Conservation (phyloP, 2,888 invertebrate species). For the Eilema depressum region DNA sequence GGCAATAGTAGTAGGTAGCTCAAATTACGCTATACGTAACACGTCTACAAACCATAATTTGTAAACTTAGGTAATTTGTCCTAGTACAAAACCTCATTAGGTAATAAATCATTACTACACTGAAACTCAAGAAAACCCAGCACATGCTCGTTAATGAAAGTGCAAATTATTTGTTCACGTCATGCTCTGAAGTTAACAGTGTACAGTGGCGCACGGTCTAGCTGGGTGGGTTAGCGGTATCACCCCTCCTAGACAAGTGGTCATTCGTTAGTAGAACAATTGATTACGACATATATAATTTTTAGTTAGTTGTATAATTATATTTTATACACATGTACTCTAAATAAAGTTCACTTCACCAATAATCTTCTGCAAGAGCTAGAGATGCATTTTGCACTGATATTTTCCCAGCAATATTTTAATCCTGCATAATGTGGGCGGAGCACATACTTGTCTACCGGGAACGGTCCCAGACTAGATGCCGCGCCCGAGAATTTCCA, state of each 20-base stretch:
- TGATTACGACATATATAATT: too few relatives aligned
- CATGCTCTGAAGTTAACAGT: conserved; percentile 32
- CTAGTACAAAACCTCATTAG: conserved; percentile 39
- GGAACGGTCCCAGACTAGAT: too few relatives aligned
- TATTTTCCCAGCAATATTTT: not conserved
- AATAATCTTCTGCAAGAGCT: not conserved
- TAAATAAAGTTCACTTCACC: too few relatives aligned
- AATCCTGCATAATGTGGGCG: not conserved
- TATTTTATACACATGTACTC: too few relatives aligned
- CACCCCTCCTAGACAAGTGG: too few relatives aligned
- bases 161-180: conserved; percentile 55
- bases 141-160: conserved; percentile 52
- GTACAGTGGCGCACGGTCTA: conserved; percentile 34
- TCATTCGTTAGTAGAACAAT: too few relatives aligned
- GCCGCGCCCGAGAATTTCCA: conserved; percentile 13
- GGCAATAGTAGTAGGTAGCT: not conserved
- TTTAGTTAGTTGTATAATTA: too few relatives aligned
- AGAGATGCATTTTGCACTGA: not conserved
- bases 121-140: conserved; percentile 48
- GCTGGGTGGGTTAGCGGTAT: not conserved
- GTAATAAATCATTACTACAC: conserved; percentile 56
- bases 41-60: conserved; percentile 38
- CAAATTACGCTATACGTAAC: conserved; percentile 15
- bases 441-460: not conserved
- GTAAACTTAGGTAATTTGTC: conserved; percentile 45